These are phyloP conservation scores for Pollenia amentaria DNA, from an alignment of 2,888 invertebrate genomes.

Conservation along the genomic window DNA sequence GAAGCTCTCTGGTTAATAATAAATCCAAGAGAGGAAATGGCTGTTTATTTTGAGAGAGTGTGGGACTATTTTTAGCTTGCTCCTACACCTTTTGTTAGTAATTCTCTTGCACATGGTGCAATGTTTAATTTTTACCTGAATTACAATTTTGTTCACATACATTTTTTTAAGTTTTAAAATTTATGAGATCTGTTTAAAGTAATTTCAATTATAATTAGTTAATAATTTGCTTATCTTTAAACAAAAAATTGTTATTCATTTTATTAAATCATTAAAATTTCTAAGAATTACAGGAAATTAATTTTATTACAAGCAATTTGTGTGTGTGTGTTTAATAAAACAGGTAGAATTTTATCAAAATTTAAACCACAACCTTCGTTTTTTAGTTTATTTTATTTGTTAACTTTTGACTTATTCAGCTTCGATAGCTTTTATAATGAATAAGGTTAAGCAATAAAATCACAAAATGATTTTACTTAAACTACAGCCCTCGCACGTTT, in stretches of 20 bases:
- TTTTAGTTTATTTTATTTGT: not conserved
- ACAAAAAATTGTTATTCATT: no score
- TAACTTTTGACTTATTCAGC: not conserved
- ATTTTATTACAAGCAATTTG: no score
- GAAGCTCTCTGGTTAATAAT: not conserved
- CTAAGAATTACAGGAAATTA: no score
- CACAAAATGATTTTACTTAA: conserved; percentile 1
- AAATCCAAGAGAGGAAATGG: conserved; percentile 4
- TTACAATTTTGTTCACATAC: no score
- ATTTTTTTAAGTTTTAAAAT: not conserved
- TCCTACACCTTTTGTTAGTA: not conserved
- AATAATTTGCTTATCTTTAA: no score
- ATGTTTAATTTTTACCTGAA: not conserved
- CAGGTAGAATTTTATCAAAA: no score
- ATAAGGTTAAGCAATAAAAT: no score
- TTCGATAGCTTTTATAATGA: no score
- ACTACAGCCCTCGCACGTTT: conserved; percentile 28
- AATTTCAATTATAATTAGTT: not conserved
- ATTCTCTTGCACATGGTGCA: not conserved
- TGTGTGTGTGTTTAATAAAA: no score
- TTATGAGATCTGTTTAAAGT: not conserved
- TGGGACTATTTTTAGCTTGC: not conserved
- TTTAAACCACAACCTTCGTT: no score
- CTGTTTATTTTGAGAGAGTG: not conserved
- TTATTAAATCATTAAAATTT: no score